Evolutionary conservation across 92 coral and sea anemone species (phyloP), one percentile per base, ranked within the genome.

Genomic region (Heliopora coerulea): DNA sequence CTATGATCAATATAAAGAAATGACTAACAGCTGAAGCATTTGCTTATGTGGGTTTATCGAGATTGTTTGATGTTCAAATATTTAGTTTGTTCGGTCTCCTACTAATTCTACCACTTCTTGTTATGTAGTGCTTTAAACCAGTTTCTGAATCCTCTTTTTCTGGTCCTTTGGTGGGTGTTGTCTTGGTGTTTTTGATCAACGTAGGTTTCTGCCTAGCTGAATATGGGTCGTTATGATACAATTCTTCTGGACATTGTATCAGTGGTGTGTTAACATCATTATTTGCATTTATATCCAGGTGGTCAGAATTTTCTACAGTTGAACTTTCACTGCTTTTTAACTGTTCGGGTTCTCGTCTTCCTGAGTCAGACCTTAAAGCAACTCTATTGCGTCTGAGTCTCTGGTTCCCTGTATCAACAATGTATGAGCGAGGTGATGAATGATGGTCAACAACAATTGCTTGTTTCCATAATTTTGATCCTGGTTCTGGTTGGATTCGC

Each of bases 381-480:
- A 70, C 64, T 33, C 66, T 39, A 37, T 73, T 73, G 42, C 78
- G 66, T 73, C 65, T 33, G 56, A 73, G 15, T 34, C 65, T 73
- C 61, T 20, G 39, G 35, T 37, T 54, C 41, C 78, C 78, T 35
- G 66, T 56, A 64, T 70, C 77, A 14, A 72, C 65, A 15, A 49
- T 54, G 65, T 83, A 78, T 29, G 83, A 78, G 27, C 83, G 72
- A 24, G 74, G 83, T 49, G 49, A 50, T 48, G 60, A 49, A 65
- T 82, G 81, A 48, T 30, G 54, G 26, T 64, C 54, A 56, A 61
- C 66, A 5, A 17, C 27, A 17, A 20, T 72, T 61, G 65, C 42
- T 19, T 72, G 41, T 48, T 28, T 54, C 80, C 59, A 48, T 54
- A 40, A 37, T 31, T 60, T 59, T 8, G 68, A 26, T 14, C 72